phyloP scores from a whole-genome alignment of 2,888 invertebrate species.

The Meta bourneti region DNA sequence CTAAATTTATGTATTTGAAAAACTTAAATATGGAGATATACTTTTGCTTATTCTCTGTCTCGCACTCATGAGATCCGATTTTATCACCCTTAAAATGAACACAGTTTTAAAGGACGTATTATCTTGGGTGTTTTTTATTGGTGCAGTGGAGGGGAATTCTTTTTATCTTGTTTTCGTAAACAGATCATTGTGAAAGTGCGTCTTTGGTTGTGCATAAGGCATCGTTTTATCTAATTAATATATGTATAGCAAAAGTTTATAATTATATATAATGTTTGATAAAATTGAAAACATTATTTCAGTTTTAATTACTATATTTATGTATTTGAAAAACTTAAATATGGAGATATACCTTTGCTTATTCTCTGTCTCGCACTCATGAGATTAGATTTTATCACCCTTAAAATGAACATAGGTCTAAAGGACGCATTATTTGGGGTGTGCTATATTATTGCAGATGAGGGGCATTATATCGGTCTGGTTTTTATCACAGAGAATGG shows the following conservation, averaged over 20 bases:
- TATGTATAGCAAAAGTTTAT: too few species aligned
- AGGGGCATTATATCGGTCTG: background rate
- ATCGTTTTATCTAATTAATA: too few species aligned
- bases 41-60: conserved; percentile 42
- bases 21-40: conserved; percentile 28
- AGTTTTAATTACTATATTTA: too few species aligned
- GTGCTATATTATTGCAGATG: background rate
- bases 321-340: conserved; percentile 20
- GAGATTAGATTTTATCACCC: conserved; percentile 47
- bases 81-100: conserved; percentile 25
- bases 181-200: background rate
- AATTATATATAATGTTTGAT: too few species aligned
- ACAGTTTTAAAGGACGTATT: background rate
- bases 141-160: background rate
- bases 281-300: too few species aligned
- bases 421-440: background rate
- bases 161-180: background rate
- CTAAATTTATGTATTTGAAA: background rate
- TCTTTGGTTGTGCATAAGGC: too few species aligned
- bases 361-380: conserved; percentile 28
- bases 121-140: background rate
- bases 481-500: background rate
- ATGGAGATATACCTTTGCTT: conserved; percentile 40
- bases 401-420: background rate
- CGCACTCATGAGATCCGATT: conserved; percentile 33